These are phyloP conservation scores for Tenthredo mesomela DNA, from an alignment of 2,888 invertebrate species.

Conservation along the genomic window DNA sequence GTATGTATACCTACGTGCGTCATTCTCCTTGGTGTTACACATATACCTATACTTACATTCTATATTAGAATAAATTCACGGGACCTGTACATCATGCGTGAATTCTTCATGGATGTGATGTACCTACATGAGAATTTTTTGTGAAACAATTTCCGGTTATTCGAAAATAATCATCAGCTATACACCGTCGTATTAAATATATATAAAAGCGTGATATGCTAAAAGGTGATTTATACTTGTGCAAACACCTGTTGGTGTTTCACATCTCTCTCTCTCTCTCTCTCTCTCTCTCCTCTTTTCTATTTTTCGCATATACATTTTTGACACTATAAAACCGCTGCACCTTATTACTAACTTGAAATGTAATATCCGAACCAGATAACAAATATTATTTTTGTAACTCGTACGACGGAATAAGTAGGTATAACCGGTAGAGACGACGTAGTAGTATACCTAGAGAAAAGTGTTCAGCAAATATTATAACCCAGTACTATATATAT, in stretches of 20 bases:
- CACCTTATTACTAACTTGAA: background rate
- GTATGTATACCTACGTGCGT: background rate
- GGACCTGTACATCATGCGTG: background rate
- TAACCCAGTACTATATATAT: background rate
- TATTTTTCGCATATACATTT: background rate
- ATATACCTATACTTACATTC: background rate
- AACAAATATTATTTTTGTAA: background rate
- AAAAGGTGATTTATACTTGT: background rate
- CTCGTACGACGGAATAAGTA: background rate
- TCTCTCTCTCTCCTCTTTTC: background rate
- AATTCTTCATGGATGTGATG: background rate
- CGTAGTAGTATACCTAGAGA: background rate
- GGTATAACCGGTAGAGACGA: too few species aligned
- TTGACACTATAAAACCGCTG: background rate
- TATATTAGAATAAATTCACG: background rate
- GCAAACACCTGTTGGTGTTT: conserved; percentile 8
- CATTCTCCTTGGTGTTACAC: background rate
- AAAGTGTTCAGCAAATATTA: background rate
- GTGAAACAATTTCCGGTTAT: too few species aligned
- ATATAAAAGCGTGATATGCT: background rate
- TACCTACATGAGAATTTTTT: background rate
- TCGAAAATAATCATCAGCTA: background rate
- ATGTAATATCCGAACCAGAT: background rate
- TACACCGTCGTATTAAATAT: background rate
- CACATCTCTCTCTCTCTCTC: background rate